phyloP scores from a whole-genome alignment of 2,888 invertebrate species.

The Fragum whitleyi region DNA sequence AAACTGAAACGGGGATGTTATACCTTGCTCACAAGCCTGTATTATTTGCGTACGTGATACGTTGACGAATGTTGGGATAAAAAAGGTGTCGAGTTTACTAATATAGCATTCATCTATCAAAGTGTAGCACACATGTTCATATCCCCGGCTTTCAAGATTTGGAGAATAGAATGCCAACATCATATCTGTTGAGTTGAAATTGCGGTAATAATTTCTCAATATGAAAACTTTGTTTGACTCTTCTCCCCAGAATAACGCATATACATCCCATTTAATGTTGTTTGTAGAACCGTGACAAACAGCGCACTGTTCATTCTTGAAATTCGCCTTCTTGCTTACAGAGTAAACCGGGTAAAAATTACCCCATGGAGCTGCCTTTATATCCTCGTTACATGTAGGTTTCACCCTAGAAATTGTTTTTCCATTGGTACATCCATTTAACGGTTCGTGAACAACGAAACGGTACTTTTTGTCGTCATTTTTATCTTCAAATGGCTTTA shows the following conservation, averaged over 20 bases:
- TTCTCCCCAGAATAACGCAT: neutral
- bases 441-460: neutral
- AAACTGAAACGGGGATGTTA: neutral
- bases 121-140: neutral
- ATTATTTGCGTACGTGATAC: neutral
- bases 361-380: conserved; percentile 1
- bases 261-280: neutral
- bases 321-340: neutral
- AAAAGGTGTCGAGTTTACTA: neutral
- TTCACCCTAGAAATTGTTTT: neutral
- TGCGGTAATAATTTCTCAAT: neutral
- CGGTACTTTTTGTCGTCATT: neutral
- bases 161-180: neutral
- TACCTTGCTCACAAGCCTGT: neutral
- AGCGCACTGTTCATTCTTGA: neutral
- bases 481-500: neutral
- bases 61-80: neutral
- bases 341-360: conserved; percentile 5
- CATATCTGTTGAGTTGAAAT: neutral
- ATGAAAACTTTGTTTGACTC: neutral
- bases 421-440: neutral
- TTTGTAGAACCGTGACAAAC: neutral
- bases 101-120: neutral
- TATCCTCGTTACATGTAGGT: neutral
- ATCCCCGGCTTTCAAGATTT: neutral